Conservation (phyloP, 2,113 vertebrate genomes). For the Zosterops pallidus region DNA sequence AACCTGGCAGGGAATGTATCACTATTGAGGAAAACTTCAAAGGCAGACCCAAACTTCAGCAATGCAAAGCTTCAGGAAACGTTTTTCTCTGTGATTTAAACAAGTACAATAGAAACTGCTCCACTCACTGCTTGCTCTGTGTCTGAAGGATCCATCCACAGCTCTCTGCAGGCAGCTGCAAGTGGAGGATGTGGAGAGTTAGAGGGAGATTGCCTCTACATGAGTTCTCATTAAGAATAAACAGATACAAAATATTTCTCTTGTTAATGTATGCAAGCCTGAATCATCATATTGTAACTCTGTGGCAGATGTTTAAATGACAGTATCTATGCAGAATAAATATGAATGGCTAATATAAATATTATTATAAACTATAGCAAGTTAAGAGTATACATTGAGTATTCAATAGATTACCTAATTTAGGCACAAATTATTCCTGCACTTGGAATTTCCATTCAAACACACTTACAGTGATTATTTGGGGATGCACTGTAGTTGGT, state of each 20-base stretch:
- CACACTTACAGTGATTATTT: neutral
- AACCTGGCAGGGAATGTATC: neutral
- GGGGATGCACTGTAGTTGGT: neutral
- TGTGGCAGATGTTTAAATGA: constrained; percentile 49
- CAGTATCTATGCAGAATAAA: constrained; percentile 39
- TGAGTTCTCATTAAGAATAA: constrained; percentile 36
- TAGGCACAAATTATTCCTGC: neutral
- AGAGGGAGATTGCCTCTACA: constrained; percentile 17
- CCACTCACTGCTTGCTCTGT: constrained; percentile 4
- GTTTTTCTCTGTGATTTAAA: neutral
- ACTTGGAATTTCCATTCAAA: neutral
- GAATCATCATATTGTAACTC: constrained; percentile 47
- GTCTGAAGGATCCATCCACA: neutral
- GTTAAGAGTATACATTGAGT: neutral
- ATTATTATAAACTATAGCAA: constrained; percentile 38
- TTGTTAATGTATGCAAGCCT: constrained; percentile 44
- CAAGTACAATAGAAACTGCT: constrained; percentile 4
- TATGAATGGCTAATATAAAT: constrained; percentile 23
- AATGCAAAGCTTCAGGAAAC: neutral
- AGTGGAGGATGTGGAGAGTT: neutral
- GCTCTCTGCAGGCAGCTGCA: constrained; percentile 28
- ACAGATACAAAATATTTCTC: constrained; percentile 20
- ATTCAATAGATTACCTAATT: neutral
- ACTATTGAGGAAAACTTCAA: neutral
- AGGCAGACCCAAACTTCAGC: neutral